Evolutionary conservation across 2,888 invertebrate species (phyloP).

Genomic region (Mythimna pallens): DNA sequence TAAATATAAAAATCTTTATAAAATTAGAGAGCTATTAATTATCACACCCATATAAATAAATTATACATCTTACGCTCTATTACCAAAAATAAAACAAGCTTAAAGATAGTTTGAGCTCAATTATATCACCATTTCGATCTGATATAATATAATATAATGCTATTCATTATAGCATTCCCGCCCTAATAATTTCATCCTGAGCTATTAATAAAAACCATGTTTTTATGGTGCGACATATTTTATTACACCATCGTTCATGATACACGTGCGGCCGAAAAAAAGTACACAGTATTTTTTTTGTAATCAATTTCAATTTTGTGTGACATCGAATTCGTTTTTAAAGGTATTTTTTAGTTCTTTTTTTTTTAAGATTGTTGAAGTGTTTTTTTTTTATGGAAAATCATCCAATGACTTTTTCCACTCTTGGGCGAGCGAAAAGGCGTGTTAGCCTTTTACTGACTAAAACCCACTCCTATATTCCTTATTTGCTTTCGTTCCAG

Average conservation of each 20-base stretch:
- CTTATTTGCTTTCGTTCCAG: no score
- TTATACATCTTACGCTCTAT: background rate
- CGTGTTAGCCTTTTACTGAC: no score
- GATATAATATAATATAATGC: slow-evolving; percentile 40
- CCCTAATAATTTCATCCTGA: slow-evolving; percentile 72
- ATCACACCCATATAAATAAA: slow-evolving; percentile 29
- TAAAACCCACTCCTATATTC: no score
- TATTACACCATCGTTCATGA: slow-evolving; percentile 76
- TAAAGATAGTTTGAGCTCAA: slow-evolving; percentile 25
- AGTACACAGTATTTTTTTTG: slow-evolving; percentile 52
- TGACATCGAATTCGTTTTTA: slow-evolving; percentile 44
- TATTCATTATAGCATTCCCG: slow-evolving; percentile 66
- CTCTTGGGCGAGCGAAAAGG: no score
- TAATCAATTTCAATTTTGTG: slow-evolving; percentile 66
- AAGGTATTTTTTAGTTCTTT: background rate
- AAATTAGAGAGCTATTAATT: slow-evolving; percentile 19
- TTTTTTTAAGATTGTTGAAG: slow-evolving; percentile 4
- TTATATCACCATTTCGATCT: slow-evolving; percentile 41
- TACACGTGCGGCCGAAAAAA: slow-evolving; percentile 69
- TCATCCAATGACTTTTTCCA: no score
- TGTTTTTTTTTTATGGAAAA: no score
- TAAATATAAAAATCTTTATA: background rate
- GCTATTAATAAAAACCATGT: slow-evolving; percentile 78
- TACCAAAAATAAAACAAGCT: slow-evolving; percentile 28
- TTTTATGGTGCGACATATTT: slow-evolving; percentile 77